phyloP scores from a whole-genome alignment of 2,113 vertebrate genomes.

The Xiphorhynchus elegans region DNA sequence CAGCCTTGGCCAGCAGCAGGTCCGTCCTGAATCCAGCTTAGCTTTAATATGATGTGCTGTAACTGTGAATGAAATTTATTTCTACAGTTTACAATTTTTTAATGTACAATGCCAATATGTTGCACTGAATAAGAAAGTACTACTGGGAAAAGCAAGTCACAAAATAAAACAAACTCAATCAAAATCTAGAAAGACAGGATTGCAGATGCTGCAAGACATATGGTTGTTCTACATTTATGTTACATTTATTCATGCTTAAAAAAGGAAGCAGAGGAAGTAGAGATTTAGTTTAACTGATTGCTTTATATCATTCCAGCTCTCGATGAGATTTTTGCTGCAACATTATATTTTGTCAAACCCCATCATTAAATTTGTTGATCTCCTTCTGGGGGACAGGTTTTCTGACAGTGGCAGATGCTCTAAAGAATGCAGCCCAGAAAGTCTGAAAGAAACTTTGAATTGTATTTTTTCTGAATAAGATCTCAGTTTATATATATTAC shows the following conservation, averaged over 20 bases:
- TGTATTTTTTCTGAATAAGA: background rate
- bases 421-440: background rate
- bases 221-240: background rate
- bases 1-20: background rate
- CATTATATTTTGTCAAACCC: background rate
- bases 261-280: background rate
- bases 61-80: background rate
- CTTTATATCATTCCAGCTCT: background rate
- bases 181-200: background rate
- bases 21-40: background rate
- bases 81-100: background rate
- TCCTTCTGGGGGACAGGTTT: background rate
- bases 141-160: background rate
- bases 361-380: background rate
- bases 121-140: background rate
- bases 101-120: background rate
- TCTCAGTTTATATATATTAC: background rate
- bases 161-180: background rate
- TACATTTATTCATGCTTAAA: background rate
- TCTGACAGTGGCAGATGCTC: background rate
- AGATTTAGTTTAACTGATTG: background rate
- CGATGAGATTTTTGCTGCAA: background rate
- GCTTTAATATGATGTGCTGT: background rate
- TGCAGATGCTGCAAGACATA: background rate
- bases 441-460: background rate